Conservation (phyloP, 2,888 invertebrate genomes). For the Spicauda simplicius region DNA sequence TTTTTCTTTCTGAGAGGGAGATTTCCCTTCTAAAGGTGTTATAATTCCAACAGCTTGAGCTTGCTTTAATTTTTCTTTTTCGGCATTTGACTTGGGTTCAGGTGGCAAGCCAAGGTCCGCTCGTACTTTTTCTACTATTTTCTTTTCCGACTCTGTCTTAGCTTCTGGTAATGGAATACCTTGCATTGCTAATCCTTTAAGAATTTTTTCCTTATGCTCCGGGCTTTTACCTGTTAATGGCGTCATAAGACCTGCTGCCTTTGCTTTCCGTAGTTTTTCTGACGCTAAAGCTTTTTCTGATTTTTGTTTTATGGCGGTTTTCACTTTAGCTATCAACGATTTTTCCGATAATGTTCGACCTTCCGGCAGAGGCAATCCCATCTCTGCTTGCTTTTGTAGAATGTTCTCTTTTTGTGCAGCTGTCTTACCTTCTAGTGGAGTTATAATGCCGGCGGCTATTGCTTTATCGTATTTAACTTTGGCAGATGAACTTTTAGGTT, state of each 20-base stretch:
- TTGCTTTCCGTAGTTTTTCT: constrained; percentile 46
- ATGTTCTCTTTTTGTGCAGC: constrained; percentile 47
- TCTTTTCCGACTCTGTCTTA: no score
- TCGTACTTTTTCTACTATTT: constrained; percentile 21
- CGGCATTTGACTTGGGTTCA: no score
- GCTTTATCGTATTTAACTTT: constrained; percentile 50
- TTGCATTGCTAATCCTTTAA: constrained; percentile 38
- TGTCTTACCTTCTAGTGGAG: constrained; percentile 46
- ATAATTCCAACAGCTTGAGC: no score
- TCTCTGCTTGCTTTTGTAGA: constrained; percentile 43
- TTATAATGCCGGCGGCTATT: constrained; percentile 44
- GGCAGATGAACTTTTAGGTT: constrained; percentile 43
- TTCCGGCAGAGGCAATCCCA: constrained; percentile 49
- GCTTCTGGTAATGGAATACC: no score
- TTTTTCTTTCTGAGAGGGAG: no score
- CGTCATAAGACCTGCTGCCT: no score
- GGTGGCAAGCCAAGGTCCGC: no score
- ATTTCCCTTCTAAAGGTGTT: no score
- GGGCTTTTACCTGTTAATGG: constrained; percentile 31
- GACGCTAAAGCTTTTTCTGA: constrained; percentile 41
- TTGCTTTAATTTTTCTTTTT: no score
- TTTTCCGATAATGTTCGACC: constrained; percentile 38
- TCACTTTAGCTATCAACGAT: constrained; percentile 38
- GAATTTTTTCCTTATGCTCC: constrained; percentile 43
- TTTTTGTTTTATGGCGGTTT: constrained; percentile 40